Base-by-base conservation (phyloP, 2,888 invertebrate genomes). In the Lepetodrilus schrolli region DNA sequence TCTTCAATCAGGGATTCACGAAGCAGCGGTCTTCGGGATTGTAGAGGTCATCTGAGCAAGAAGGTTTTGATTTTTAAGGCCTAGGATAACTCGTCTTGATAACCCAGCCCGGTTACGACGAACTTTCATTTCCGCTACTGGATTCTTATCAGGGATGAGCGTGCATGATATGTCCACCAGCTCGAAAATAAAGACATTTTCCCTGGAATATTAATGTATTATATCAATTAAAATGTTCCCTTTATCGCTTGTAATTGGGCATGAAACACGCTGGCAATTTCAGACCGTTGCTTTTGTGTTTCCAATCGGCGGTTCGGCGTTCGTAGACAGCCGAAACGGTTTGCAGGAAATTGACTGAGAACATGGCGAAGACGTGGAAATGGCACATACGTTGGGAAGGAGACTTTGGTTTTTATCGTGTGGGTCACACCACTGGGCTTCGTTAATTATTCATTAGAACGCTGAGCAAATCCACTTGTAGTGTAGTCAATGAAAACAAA, bases 211-310 rank as follows among this genome's bases (percentile, higher is more conserved):
- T 58, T 72, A 65, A 72, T 72, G 72, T 51, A 65, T 66, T 65
- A 72, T 72, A 72, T 72, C 72, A 72, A 72, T 72, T 72, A 72
- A 72, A 72, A 72, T 51, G 47, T 65, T 47, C 65, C n/a, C 30
- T 65, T 72, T 65, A 72, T 65, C 72, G 47, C 37, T 10, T 43
- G 72, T 72, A 72, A 72, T 72, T 72, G 72, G 23, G 34, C 65
- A 48, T 65, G 72, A 47, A 72, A 72, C 48, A 68, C 21, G 26
- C 26, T 68, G 17, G 58, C 23, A 17, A 34, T 58, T 5, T 21
- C 7, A 2, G 51, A 13, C 51, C 23, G 23, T 23, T 17, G 8
- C 58, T 58, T 58, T n/a, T n/a, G n/a, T 58, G 58, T 58, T 58
- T 58, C 34, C 34, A 10, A 13, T 23, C 26, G n/a, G 13, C 21